phyloP scores from a whole-genome alignment of 2,113 vertebrate species.

The Onychostoma macrolepis region DNA sequence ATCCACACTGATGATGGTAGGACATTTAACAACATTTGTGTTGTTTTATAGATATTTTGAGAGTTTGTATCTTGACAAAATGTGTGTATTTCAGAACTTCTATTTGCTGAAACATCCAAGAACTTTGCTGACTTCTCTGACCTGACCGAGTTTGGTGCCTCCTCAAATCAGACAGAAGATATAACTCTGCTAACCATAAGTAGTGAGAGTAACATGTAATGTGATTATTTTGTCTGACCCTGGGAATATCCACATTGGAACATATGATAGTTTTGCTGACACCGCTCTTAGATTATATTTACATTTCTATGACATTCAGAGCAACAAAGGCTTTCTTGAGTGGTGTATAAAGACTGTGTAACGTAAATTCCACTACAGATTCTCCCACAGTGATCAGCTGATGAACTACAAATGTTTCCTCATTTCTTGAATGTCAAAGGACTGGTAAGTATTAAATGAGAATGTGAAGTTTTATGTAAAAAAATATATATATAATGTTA shows the following conservation, averaged over 20 bases:
- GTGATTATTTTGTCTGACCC: background rate
- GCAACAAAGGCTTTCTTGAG: no score
- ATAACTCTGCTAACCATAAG: no score
- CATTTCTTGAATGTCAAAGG: background rate
- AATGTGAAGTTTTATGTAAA: background rate
- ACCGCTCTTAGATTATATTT: no score
- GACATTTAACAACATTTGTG: background rate
- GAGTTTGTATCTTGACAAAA: no score
- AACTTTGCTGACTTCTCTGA: background rate
- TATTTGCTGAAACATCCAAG: background rate
- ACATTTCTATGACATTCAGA: no score
- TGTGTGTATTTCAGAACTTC: no score
- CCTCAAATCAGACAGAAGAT: background rate
- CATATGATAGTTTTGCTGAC: background rate
- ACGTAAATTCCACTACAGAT: no score
- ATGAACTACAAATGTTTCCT: background rate
- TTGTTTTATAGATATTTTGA: no score
- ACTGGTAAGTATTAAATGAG: background rate
- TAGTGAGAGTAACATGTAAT: no score
- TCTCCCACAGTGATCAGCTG: background rate
- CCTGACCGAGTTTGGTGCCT: background rate
- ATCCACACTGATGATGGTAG: background rate
- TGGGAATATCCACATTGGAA: background rate
- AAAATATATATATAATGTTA: background rate
- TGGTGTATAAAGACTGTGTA: no score